Evolutionary conservation across 2,888 invertebrate genomes (phyloP).

Genomic region (Caenorhabditis doughertyi): DNA sequence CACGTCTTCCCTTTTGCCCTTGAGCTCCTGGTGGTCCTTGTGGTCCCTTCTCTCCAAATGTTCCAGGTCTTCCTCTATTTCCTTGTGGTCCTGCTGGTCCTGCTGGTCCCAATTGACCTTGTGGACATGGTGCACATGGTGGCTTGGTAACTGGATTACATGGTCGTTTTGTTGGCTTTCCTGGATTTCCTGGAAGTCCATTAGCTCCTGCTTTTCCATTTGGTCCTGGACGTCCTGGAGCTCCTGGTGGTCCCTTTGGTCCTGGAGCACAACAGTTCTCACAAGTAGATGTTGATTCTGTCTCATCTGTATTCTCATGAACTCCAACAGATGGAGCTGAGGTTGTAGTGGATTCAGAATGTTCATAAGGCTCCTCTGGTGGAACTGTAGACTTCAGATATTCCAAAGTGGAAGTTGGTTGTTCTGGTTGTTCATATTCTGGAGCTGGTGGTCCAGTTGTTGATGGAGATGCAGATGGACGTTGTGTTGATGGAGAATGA

Average conservation of each 20-base stretch:
- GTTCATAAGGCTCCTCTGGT: conserved; percentile 41
- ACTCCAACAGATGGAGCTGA: conserved; percentile 20
- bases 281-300: conserved; percentile 33
- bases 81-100: conserved; percentile 63
- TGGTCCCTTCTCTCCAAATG: conserved; percentile 65
- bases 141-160: conserved; percentile 54
- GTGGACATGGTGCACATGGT: conserved; percentile 62
- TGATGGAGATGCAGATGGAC: neutral
- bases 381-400: conserved; percentile 41
- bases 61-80: conserved; percentile 60
- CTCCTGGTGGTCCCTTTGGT: conserved; percentile 55
- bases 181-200: conserved; percentile 65
- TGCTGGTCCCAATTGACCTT: conserved; percentile 54
- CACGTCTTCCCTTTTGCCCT: conserved; percentile 69
- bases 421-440: neutral
- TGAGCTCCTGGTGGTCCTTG: conserved; percentile 66
- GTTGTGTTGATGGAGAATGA: conserved; percentile 13
- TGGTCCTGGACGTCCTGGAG: conserved; percentile 59
- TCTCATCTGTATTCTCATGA: conserved; percentile 25
- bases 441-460: neutral
- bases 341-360: neutral
- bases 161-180: conserved; percentile 48
- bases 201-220: conserved; percentile 63
- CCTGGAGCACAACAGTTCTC: conserved; percentile 61
- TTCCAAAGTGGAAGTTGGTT: conserved; percentile 43